Evolutionary conservation across 53 echinoderm and acorn worm species (phyloP).

Genomic region (Holothuria scabra): DNA sequence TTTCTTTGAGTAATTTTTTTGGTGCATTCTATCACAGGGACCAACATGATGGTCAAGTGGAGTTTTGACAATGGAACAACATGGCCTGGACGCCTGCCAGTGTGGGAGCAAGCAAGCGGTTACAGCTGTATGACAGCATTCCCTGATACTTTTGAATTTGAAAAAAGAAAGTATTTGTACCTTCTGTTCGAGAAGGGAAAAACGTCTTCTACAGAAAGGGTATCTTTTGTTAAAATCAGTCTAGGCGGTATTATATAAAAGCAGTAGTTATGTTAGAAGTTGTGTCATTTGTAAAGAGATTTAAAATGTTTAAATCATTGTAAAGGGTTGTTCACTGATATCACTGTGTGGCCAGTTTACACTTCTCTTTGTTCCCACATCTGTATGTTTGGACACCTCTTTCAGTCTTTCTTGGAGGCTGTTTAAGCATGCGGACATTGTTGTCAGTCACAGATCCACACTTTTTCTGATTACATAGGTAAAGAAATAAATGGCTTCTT

Average conservation of each 20-base stretch:
- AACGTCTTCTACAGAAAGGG: not conserved
- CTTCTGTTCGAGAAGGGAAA: conserved; percentile 37
- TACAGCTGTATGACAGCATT: conserved; percentile 79
- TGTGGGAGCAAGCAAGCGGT: conserved; percentile 70
- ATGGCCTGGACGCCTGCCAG: conserved; percentile 58
- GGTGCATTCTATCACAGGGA: conserved; percentile 52
- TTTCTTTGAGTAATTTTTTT: no score
- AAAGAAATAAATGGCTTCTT: no score
- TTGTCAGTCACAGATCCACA: no score
- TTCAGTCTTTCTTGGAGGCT: no score
- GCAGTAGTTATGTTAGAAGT: not conserved
- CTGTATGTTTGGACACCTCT: no score
- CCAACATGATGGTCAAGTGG: conserved; percentile 77
- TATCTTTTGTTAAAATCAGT: conserved; percentile 40
- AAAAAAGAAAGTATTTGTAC: not conserved
- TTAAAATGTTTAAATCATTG: no score
- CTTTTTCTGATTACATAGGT: no score
- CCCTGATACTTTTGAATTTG: not conserved
- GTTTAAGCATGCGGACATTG: no score
- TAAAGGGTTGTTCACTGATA: no score
- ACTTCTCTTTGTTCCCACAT: no score
- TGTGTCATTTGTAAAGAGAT: no score
- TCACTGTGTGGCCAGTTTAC: no score
- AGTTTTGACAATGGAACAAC: conserved; percentile 80
- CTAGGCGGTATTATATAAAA: not conserved